Evolutionary conservation across 1,140 invertebrate species (phyloP), one percentile per base, ranked within the genome.

Genomic region (Caerostris darwini): DNA sequence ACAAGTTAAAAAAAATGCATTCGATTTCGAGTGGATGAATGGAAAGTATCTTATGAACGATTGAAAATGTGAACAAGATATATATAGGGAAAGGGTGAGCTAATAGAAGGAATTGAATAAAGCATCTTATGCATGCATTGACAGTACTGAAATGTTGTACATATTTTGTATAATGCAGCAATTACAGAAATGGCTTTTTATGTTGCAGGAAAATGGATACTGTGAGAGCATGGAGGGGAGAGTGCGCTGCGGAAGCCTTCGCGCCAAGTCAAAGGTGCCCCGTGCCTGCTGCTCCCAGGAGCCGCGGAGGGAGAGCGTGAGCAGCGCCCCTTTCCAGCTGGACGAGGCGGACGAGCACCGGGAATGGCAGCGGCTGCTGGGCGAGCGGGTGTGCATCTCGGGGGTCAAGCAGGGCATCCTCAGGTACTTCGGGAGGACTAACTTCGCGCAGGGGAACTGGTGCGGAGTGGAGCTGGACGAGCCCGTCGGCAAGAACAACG

Each of bases 401-500:
- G 96, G 96, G 0, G 96, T 96, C 5, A 96, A 96, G 95, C 95
- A 95, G 56, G 97, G 97, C 6, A 96, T 96, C 17, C 96, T 97
- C 58, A 95, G 96, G 5, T 97, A 96, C 95, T 95, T 97, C 19
- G 97, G 97, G 3, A 95, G 95, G 14, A 97, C 97, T 50, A 96
- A 97, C 92, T 97, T 97, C 95, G 96, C 96, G 6, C 96, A 96
- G 61, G 97, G 97, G 12, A 95, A 96, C 7, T 97, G 97, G 97
- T 97, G 97, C 94, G 97, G 97, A 10, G 96, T 97, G 17, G 97
- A 97, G 95, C 95, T 97, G 58, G 96, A 96, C 91, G 96, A 96
- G n/a, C 96, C 96, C n/a, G 95, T 96, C 59, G 97, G 97, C 14
- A 97, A 97, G 95, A 97, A 97, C 96, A 97, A 97, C 95, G 97